Percentiles rank a stretch among this genome's conserved stretches.
Conservation (phyloP, 2,113 vertebrate species). For the Pogona vitticeps region DNA sequence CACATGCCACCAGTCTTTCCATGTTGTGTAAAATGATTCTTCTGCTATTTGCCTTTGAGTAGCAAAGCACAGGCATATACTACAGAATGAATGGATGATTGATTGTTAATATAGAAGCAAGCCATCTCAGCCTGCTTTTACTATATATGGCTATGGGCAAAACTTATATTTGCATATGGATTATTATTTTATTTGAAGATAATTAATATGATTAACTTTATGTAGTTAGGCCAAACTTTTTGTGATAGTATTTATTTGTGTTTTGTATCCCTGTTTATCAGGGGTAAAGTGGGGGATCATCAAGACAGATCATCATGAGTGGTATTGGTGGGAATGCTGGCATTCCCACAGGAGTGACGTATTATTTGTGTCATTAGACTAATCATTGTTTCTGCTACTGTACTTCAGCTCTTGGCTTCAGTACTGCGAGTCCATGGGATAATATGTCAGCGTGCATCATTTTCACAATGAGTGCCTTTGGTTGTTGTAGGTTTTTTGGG, state of each 20-base stretch:
- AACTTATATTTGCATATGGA: background rate
- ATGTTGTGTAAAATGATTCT: too few relatives aligned
- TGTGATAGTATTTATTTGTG: background rate
- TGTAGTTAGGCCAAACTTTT: background rate
- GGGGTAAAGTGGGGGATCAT: background rate
- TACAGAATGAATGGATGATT: too few relatives aligned
- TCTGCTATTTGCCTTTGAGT: too few relatives aligned
- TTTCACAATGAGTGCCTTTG: background rate
- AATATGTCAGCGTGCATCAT: background rate
- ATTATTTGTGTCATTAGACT: background rate
- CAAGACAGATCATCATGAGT: background rate
- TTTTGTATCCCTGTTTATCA: background rate
- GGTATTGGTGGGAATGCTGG: background rate
- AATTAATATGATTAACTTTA: too few relatives aligned
- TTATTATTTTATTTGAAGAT: too few relatives aligned
- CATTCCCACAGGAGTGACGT: background rate
- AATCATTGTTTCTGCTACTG: background rate
- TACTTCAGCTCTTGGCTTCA: background rate
- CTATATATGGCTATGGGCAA: background rate
- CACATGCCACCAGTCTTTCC: too few relatives aligned
- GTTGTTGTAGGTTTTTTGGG: background rate
- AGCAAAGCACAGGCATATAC: too few relatives aligned
- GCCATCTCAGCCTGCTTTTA: background rate
- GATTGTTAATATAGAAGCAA: background rate
- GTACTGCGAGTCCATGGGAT: background rate